Percentiles rank a stretch among this genome's conserved stretches.
Conservation (phyloP, 2,797 vertebrate species). For the Odontamblyopus rebecca region DNA sequence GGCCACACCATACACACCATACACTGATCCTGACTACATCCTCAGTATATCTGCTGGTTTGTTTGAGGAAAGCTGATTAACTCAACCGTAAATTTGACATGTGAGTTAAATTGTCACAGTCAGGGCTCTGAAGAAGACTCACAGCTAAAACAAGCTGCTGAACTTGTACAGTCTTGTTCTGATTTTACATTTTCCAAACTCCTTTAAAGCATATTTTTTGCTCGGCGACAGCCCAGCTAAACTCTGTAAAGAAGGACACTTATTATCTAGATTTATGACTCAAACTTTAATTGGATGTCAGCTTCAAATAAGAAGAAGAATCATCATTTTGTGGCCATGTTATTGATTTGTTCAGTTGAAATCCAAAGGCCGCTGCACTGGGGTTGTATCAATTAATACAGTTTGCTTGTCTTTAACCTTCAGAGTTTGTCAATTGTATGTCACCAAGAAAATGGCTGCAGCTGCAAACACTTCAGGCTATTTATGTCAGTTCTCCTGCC, state of each 20-base stretch:
- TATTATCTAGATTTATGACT: slow-evolving; percentile 23
- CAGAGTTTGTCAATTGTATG: slow-evolving; percentile 3
- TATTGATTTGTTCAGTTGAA: background rate
- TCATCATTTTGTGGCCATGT: slow-evolving; percentile 1
- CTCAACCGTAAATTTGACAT: slow-evolving; percentile 53
- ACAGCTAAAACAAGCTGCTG: slow-evolving; percentile 27
- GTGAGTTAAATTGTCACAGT: slow-evolving; percentile 47
- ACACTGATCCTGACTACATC: slow-evolving; percentile 10
- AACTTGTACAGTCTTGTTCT: slow-evolving; percentile 27
- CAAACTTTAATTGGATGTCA: slow-evolving; percentile 41
- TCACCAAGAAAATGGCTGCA: slow-evolving; percentile 18
- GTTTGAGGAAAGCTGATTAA: slow-evolving; percentile 25
- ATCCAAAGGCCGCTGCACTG: background rate
- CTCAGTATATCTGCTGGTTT: slow-evolving; percentile 19
- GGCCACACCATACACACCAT: background rate
- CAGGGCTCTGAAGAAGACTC: slow-evolving; percentile 36
- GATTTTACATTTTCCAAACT: slow-evolving; percentile 23
- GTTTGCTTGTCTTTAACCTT: slow-evolving; percentile 11
- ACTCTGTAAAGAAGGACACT: slow-evolving; percentile 20
- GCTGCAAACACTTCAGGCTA: slow-evolving; percentile 9
- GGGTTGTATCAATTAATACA: background rate
- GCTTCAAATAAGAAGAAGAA: slow-evolving; percentile 1
- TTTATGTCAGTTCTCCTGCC: slow-evolving; percentile 26
- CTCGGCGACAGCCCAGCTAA: slow-evolving; percentile 7
- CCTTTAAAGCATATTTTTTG: slow-evolving; percentile 12